Conservation (phyloP, 2,113 vertebrate species). For the Romanogobio albipinnatus region DNA sequence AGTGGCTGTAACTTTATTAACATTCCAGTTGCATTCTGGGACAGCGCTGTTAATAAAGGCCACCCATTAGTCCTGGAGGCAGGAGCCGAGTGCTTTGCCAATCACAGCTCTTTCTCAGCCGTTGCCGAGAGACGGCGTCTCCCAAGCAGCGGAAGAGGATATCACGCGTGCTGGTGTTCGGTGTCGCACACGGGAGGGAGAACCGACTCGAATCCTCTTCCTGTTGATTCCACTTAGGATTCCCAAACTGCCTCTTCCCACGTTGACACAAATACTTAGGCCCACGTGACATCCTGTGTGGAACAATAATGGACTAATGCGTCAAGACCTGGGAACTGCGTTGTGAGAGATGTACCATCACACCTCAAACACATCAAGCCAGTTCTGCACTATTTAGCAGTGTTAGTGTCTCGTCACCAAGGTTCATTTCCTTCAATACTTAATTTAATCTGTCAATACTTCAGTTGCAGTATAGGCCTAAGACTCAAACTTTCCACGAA, state of each 20-base stretch:
- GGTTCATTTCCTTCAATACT: background rate
- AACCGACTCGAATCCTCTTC: constrained; percentile 65
- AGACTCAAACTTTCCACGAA: background rate
- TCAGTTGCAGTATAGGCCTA: background rate
- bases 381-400: background rate
- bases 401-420: background rate
- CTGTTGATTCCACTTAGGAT: constrained; percentile 77
- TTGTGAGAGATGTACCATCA: constrained; percentile 55
- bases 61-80: constrained; percentile 8
- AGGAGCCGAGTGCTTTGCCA: constrained; percentile 1
- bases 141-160: constrained; percentile 1
- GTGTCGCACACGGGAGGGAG: constrained; percentile 12
- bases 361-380: constrained; percentile 32
- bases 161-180: background rate
- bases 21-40: constrained; percentile 29
- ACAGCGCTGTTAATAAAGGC: background rate
- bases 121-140: constrained; percentile 36
- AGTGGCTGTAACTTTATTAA: constrained; percentile 3
- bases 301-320: constrained; percentile 61
- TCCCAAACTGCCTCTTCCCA: constrained; percentile 72
- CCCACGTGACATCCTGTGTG: constrained; percentile 75
- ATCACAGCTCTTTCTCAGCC: background rate
- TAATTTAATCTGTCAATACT: background rate
- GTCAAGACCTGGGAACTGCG: constrained; percentile 58
- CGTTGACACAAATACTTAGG: constrained; percentile 65